Percentiles rank a stretch among this genome's conserved stretches.
Conservation (phyloP, 2,113 vertebrate species). For the Prolemur simus region DNA sequence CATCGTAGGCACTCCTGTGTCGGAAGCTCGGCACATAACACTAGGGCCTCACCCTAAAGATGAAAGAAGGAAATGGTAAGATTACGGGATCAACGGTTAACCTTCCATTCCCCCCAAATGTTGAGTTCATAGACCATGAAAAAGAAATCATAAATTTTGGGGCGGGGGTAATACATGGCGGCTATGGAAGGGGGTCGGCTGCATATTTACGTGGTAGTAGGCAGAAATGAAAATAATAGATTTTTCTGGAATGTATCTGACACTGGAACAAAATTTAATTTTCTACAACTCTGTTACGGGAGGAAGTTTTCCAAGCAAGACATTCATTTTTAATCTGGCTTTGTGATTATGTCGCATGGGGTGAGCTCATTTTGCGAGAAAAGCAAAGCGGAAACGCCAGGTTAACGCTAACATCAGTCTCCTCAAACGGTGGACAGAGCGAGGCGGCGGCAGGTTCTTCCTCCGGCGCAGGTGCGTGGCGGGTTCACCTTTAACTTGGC, state of each 20-base stretch:
- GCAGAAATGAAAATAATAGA: neutral
- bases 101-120: neutral
- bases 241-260: neutral
- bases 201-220: fast-evolving
- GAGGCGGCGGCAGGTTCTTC: neutral
- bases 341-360: neutral
- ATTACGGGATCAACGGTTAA: neutral
- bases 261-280: neutral
- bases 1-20: neutral
- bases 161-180: neutral
- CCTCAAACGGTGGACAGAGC: neutral
- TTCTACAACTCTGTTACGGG: neutral
- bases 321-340: neutral
- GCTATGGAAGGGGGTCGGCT: neutral
- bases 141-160: neutral
- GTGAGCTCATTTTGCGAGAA: neutral
- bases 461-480: neutral
- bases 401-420: neutral
- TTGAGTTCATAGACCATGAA: neutral
- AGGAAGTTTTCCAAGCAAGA: neutral
- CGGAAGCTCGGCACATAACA: neutral
- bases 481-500: neutral
- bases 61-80: neutral
- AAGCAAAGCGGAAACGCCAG: neutral
- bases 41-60: neutral